These are phyloP conservation scores for Chiridota heheva DNA, from an alignment of 35 echinoderm and acorn worm species.

Conservation along the genomic window DNA sequence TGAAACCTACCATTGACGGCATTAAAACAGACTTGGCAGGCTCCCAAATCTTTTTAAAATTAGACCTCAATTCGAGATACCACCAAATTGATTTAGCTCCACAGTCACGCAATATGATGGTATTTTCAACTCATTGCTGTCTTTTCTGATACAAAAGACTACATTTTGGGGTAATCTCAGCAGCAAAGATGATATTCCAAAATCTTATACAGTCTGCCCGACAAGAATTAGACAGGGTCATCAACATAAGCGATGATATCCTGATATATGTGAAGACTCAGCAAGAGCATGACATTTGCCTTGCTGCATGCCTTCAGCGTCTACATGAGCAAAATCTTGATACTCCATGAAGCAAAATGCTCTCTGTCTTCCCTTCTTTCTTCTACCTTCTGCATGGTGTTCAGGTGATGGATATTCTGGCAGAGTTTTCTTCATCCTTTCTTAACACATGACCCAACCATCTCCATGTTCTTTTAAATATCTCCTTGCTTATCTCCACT, in stretches of 20 bases:
- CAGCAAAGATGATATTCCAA: conserved; percentile 58
- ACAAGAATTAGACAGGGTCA: conserved; percentile 43
- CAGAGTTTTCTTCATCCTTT: no score
- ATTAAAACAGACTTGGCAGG: conserved; percentile 25
- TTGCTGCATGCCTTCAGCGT: conserved; percentile 33
- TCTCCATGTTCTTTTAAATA: no score
- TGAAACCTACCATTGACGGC: conserved; percentile 44
- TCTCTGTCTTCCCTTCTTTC: no score
- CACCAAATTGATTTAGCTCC: conserved; percentile 21
- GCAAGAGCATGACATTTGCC: conserved; percentile 43
- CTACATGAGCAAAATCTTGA: conserved; percentile 29
- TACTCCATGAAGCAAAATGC: conserved; percentile 53
- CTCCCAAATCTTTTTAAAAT: conserved; percentile 23
- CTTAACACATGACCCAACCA: no score
- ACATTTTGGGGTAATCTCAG: conserved; percentile 13
- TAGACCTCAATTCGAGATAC: conserved; percentile 44
- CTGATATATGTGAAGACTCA: conserved; percentile 33
- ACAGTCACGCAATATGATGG: conserved; percentile 2
- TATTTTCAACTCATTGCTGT: conserved; percentile 24
- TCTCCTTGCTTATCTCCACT: no score
- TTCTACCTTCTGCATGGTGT: no score
- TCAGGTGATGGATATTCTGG: no score
- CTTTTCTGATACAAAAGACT: conserved; percentile 35
- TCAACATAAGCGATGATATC: conserved; percentile 63
- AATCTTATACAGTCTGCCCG: conserved; percentile 43